A percentile compares a stretch with the other conserved stretches of the same genome.
phyloP scores from a whole-genome alignment of 2,797 vertebrate genomes.

The Pseudomugil tenellus region DNA sequence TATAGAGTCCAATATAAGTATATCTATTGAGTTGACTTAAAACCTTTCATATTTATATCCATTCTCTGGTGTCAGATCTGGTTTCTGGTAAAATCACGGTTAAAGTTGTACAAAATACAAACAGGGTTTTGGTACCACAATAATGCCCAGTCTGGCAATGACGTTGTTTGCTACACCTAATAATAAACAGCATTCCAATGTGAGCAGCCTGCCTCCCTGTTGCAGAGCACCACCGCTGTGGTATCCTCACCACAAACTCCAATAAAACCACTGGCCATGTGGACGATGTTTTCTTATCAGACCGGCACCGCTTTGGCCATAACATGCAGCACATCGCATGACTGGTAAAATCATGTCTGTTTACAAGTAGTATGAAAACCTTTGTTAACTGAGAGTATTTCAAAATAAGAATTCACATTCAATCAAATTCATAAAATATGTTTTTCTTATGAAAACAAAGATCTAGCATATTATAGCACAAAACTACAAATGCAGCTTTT shows the following conservation, averaged over 20 bases:
- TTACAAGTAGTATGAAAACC: constrained; percentile 36
- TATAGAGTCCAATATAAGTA: not conserved
- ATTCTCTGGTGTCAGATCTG: not conserved
- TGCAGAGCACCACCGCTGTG: constrained; percentile 2
- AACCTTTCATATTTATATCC: not conserved
- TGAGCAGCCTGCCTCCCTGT: constrained; percentile 4
- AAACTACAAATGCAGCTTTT: constrained; percentile 2
- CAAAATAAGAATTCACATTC: not conserved
- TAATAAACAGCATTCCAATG: constrained; percentile 15
- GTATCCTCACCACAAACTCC: constrained; percentile 23
- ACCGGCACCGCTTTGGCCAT: constrained; percentile 31
- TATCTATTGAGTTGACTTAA: not conserved
- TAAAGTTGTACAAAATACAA: not conserved
- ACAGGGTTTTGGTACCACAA: not conserved
- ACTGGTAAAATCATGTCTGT: constrained; percentile 30
- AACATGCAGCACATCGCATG: constrained; percentile 38
- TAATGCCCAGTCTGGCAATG: not conserved
- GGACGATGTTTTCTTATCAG: constrained; percentile 25
- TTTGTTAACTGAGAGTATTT: not conserved
- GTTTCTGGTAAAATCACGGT: not conserved
- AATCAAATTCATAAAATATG: too few species aligned
- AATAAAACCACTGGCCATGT: constrained; percentile 32
- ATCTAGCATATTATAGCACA: not conserved
- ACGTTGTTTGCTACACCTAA: constrained; percentile 18
- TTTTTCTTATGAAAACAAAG: not conserved